Evolutionary conservation across 2,888 invertebrate genomes (phyloP), one percentile per base, ranked within the genome.

Genomic region (Cryptops parisi): DNA sequence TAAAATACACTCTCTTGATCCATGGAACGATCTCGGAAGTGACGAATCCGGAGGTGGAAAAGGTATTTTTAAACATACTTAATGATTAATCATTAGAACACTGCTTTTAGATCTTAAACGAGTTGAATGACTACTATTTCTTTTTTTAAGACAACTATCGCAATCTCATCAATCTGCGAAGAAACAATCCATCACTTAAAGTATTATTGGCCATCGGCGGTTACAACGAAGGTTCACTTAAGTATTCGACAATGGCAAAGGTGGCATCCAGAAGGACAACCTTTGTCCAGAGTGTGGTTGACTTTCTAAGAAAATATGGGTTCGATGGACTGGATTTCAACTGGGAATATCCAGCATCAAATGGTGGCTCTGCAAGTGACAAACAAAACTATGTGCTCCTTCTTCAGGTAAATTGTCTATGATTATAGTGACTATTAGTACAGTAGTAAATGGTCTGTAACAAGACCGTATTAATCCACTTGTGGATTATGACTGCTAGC

Each of bases 1-100:
- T 26, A n/a, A 21, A 17, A 55, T 55, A 2, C 5, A 48, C 21
- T 26, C 54, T 19, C 19, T 53, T 12, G 55, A 55, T 33, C 48
- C 55, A 26, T 55, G 55, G 55, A 45, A 46, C 38, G 53, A 55
- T 47, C 22, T 55, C 1, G 21, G 45, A 1, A n/a, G 25, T 5
- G 17, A 2, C 24, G 52, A 53, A 26, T 21, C 33, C 2, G 55
- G 55, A 21, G 53, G 52, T 6, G 47, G 47, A 21, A 25, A 46
- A 47, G 47, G 55, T 55, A 55, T 9, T 33, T 33, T 33, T 33
- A n/a, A n/a, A n/a, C n/a, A n/a, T n/a, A n/a, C n/a, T n/a, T n/a
- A n/a, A n/a, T n/a, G n/a, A n/a, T n/a, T n/a, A n/a, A n/a, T n/a
- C n/a, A n/a, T n/a, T n/a, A n/a, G n/a, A n/a, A n/a, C n/a, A n/a